Conservation (phyloP, 2,113 vertebrate genomes). For the Gymnarchus niloticus region DNA sequence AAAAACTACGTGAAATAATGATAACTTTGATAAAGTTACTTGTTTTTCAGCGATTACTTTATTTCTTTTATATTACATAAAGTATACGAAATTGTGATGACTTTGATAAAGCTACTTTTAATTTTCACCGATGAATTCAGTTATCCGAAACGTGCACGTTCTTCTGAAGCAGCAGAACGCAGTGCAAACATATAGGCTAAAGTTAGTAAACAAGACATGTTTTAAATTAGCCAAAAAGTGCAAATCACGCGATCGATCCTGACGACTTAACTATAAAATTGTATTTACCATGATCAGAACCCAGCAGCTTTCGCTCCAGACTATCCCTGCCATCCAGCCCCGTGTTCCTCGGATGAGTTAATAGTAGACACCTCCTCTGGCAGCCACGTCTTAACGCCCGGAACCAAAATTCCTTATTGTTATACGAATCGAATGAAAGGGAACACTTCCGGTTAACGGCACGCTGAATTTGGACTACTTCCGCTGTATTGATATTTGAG, state of each 20-base stretch:
- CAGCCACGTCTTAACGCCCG: conserved; percentile 63
- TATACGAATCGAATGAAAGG: conserved; percentile 3
- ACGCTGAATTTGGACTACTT: not conserved
- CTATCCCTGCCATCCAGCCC: conserved; percentile 78
- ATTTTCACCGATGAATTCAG: not conserved
- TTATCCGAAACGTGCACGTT: not conserved
- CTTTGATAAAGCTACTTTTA: not conserved
- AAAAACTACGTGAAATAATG: not conserved
- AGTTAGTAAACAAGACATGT: not conserved
- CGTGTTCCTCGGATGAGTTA: conserved; percentile 28
- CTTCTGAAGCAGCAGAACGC: not conserved
- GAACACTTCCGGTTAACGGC: not conserved
- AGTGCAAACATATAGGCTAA: not conserved
- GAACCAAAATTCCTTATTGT: conserved; percentile 22
- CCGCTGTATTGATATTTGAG: not conserved
- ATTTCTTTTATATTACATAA: not conserved
- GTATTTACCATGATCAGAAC: conserved; percentile 46
- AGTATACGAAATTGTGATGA: not conserved
- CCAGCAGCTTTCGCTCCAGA: conserved; percentile 56
- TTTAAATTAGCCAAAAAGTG: not conserved
- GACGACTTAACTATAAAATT: not conserved
- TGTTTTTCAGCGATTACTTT: not conserved
- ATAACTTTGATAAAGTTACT: not conserved
- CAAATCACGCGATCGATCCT: too few species aligned
- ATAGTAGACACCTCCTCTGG: conserved; percentile 35